Conservation (phyloP, 1,140 invertebrate species). For the Drosophila chauvacae region DNA sequence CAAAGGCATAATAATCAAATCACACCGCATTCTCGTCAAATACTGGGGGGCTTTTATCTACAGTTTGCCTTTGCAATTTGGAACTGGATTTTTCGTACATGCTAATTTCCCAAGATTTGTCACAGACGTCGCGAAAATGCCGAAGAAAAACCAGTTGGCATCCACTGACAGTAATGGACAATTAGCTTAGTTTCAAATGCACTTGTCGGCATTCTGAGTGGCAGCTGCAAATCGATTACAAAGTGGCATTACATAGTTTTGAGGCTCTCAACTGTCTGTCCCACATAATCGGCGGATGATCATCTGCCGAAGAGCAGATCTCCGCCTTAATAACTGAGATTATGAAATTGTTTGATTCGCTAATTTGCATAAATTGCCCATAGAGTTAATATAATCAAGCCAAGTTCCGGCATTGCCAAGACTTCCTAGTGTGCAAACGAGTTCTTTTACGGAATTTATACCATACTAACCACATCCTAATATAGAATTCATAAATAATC, state of each 20-base stretch:
- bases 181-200: constrained; percentile 67
- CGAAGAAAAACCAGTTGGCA: constrained; percentile 57
- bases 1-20: constrained; percentile 69
- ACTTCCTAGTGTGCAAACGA: constrained; percentile 73
- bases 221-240: constrained; percentile 39
- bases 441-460: constrained; percentile 47
- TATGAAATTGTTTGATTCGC: constrained; percentile 32
- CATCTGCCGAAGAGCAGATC: constrained; percentile 3
- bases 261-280: constrained; percentile 11
- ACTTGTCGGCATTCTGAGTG: constrained; percentile 43
- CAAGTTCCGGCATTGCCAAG: constrained; percentile 56
- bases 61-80: constrained; percentile 18
- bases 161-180: constrained; percentile 59
- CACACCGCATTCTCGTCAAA: constrained; percentile 47
- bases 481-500: constrained; percentile 50
- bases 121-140: constrained; percentile 26
- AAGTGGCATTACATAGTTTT: not conserved
- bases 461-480: constrained; percentile 39
- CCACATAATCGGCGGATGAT: constrained; percentile 35
- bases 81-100: constrained; percentile 38
- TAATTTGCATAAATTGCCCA: constrained; percentile 64
- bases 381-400: constrained; percentile 47
- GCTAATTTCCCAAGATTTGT: constrained; percentile 52
- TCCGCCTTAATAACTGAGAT: constrained; percentile 18
- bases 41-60: not conserved